phyloP scores from a whole-genome alignment of 2,888 invertebrate species.

The Diadromus collaris region DNA sequence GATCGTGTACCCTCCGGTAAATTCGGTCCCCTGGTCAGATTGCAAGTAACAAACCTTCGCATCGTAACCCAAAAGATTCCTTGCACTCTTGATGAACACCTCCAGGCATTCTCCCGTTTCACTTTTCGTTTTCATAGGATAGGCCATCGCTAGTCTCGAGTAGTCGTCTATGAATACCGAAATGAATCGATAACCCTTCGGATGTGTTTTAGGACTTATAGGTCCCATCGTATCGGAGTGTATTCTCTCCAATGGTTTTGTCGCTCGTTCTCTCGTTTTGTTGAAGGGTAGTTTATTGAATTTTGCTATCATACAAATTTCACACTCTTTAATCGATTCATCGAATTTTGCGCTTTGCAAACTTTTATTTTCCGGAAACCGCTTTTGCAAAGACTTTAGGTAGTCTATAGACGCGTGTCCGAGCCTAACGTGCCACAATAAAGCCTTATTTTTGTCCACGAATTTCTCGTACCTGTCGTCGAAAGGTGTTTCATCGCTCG shows the following conservation, averaged over 20 bases:
- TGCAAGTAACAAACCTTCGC: slow-evolving; percentile 66
- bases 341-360: slow-evolving; percentile 59
- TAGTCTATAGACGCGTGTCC: slow-evolving; percentile 64
- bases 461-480: slow-evolving; percentile 35
- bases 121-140: slow-evolving; percentile 57
- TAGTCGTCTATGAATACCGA: slow-evolving; percentile 61
- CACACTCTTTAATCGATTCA: slow-evolving; percentile 62
- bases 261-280: slow-evolving; percentile 45
- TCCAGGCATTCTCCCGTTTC: slow-evolving; percentile 56
- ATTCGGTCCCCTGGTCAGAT: slow-evolving; percentile 63
- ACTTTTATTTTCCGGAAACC: slow-evolving; percentile 54
- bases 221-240: slow-evolving; percentile 60
- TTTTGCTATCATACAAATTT: slow-evolving; percentile 63
- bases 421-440: slow-evolving; percentile 66
- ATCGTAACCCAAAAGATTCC: slow-evolving; percentile 64
- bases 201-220: slow-evolving; percentile 51
- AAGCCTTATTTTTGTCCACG: slow-evolving; percentile 55
- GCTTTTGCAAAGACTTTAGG: slow-evolving; percentile 59
- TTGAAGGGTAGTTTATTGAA: slow-evolving; percentile 63
- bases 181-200: slow-evolving; percentile 58
- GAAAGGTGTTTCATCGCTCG: slow-evolving; percentile 42
- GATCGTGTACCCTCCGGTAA: slow-evolving; percentile 54
- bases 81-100: slow-evolving; percentile 58
- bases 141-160: slow-evolving; percentile 56
- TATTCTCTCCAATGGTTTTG: slow-evolving; percentile 54